Base-by-base conservation (phyloP, 2,888 invertebrate genomes). In the Mythimna albipuncta region DNA sequence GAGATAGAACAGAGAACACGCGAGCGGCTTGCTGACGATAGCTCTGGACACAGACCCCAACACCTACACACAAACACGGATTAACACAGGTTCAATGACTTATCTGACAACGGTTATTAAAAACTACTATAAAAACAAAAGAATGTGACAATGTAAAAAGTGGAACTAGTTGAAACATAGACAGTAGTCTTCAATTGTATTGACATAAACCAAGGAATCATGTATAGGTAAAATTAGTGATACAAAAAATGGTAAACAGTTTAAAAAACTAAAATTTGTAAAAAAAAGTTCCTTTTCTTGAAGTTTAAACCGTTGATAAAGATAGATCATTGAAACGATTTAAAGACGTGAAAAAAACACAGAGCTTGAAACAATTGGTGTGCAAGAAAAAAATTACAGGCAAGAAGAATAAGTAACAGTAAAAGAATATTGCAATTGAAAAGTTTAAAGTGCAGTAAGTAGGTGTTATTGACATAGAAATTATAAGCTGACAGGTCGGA, bases 1-100 rank as follows among this genome's bases (percentile, higher is more conserved):
- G 72, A 92, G 80, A 84, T 86, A 90, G 72, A 90, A 87, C 61
- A 90, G 63, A 69, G 79, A 64, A 55, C 84, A 85, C 59, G 72
- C 58, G 57, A 78, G 0, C 69, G 78, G 82, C 68, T 65, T 75
- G 70, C 72, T 78, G 69, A 62, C 41, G 79, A 81, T 66, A 67
- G 80, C 81, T 61, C 77, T 59, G 55, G 85, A 82, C 4, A 82
- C 72, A 41, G 91, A 83, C 72, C 84, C 89, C 82, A 84, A 77
- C 73, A 91, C 90, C 92, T 92, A 90, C 16, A 81, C 62, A 81
- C 70, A 81, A 38, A 81, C 13, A 78, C 21, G 52, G 55, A 67
- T 80, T 81, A 69, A 81, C 72, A 79, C 59, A 47, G 13, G 26
- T 32, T 38, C 63, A 59, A 57, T 59, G 26, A 79, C 1, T 19